Conservation (phyloP, 2,113 vertebrate species). For the Saccopteryx leptura region DNA sequence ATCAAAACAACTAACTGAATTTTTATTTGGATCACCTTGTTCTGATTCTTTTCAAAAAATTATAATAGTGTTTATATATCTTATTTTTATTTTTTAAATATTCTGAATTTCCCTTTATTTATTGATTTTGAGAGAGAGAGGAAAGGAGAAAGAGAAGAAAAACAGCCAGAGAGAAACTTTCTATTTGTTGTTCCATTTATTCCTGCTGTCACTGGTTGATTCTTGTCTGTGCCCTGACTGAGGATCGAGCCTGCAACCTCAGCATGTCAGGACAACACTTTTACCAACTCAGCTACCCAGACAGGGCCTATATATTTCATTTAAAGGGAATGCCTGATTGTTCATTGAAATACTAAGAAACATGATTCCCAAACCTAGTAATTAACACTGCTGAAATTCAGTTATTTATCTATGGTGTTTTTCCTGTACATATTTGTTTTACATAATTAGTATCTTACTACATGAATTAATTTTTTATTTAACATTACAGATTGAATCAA, state of each 20-base stretch:
- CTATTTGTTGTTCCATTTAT: too few species aligned
- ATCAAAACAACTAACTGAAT: neutral
- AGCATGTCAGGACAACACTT: too few species aligned
- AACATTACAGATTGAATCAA: neutral
- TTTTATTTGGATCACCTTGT: conserved; percentile 21
- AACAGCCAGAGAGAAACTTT: too few species aligned
- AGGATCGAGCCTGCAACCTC: too few species aligned
- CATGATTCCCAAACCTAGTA: conserved; percentile 12
- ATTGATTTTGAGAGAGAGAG: too few species aligned
- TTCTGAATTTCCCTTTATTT: too few species aligned
- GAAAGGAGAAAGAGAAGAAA: too few species aligned
- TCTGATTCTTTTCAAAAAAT: neutral
- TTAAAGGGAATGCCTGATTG: neutral
- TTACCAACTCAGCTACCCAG: too few species aligned
- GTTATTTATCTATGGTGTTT: conserved; percentile 23
- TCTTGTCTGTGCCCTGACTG: too few species aligned
- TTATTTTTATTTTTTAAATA: neutral
- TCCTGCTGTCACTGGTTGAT: too few species aligned
- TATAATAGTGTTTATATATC: neutral
- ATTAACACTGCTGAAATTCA: neutral
- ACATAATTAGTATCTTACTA: neutral
- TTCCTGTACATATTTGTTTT: neutral
- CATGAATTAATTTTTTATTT: conserved; percentile 3
- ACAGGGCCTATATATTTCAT: too few species aligned
- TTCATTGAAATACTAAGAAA: conserved; percentile 15